Evolutionary conservation across 1,140 invertebrate species (phyloP), one percentile per base, ranked within the genome.

Genomic region (Drosophila bocqueti): DNA sequence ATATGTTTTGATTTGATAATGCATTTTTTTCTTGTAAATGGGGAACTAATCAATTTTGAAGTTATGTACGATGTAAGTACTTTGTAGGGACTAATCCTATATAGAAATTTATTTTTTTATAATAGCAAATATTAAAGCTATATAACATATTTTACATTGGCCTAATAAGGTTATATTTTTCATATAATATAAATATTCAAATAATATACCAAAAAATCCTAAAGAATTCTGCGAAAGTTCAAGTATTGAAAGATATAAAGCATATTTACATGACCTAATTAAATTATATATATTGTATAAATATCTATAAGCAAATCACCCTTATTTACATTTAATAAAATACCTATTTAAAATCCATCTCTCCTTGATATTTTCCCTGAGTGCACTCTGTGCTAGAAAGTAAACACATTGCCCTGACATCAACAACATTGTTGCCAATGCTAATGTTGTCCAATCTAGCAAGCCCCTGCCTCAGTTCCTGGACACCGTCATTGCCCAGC

Each of bases 351-450:
- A 36, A 15, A 38, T 10, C 13, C 2, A 24, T 55, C 18, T 34
- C 6, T 24, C 4, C 8, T 55, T 16, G 2, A 18, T 9, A 10
- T 59, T 59, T 59, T 29, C 9, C 8, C 34, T 5, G 0, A 65
- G 40, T 65, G 63, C 46, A 49, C 29, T 24, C 11, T 45, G 40
- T 26, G 46, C 64, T 71, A 42, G 61, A 76, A 47, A 76, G 73
- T 76, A 76, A 76, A 77, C 74, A 77, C 75, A 77, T 77, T 46
- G 66, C 76, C 42, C 42, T 73, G 68, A 73, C 69, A 71, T 71
- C 66, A 64, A 46, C 76, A 79, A 79, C 76, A 78, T 59, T 78
- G 75, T 78, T 78, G 76, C 68, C 63, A 66, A 67, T 67, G 60
- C 67, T 73, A 73, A 73, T 73, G 69, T 73, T 73, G 68, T 73